Evolutionary conservation across 2,113 vertebrate species (phyloP), one percentile per base, ranked within the genome.

Genomic region (Nerophis ophidion): DNA sequence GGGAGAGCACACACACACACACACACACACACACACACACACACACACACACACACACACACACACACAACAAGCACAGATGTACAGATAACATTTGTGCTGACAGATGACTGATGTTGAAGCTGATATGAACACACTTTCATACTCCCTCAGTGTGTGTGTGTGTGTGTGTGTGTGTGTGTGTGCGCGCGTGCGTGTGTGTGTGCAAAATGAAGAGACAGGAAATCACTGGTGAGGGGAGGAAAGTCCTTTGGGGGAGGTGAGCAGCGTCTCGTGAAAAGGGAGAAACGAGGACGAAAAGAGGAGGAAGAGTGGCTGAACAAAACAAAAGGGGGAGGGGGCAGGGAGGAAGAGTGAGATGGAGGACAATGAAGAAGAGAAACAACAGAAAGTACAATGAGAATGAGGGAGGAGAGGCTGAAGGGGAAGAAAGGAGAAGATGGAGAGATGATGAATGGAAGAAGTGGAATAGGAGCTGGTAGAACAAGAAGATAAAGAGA

Each of bases 71-170:
- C 56, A 79, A 63, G 67, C 26, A 44, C 54, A 65, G 77, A 85
- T 80, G 65, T 64, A 62, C 33, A 58, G 83, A 83, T 83, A 83
- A 81, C 77, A 74, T 76, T 77, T 77, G 48, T 80, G 80, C 81
- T 86, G 81, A 86, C 80, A 74, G 77, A 79, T 79, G 81, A 86
- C 77, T 81, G 84, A 84, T 86, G 81, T 71, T 48, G 42, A 42
- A 72, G 76, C 55, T 76, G 80, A 84, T 84, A 82, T 49, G 64
- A 84, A 80, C 80, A 78, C 56, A 71, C 63, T 47, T 64, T 26
- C 55, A 71, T 45, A 51, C 60, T 73, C 61, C 66, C 63, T 1
- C 5, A 61, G 65, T 8, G 44, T 60, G 45, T 54, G 51, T 58
- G 60, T 36, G 58, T 61, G 49, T 51, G 68, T 45, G 57, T 35